phyloP scores from a whole-genome alignment of 1,140 invertebrate species.

The Halictus rubicundus region DNA sequence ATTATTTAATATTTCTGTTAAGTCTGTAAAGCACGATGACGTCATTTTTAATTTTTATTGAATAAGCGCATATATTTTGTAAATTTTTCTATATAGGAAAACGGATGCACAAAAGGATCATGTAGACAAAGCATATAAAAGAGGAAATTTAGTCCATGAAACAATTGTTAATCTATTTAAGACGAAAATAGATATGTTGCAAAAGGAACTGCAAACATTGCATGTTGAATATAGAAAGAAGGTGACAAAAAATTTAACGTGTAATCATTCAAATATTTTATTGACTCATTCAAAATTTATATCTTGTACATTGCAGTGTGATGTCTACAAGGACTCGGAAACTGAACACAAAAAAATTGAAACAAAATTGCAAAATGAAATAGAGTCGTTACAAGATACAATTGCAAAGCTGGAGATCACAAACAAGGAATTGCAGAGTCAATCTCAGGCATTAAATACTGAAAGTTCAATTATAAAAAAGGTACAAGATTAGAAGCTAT shows the following conservation, averaged over 20 bases:
- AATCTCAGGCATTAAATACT: conserved; percentile 71
- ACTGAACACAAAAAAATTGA: conserved; percentile 74
- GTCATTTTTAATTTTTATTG: not conserved
- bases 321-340: conserved; percentile 75
- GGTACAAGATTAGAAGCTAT: conserved; percentile 58
- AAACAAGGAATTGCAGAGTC: conserved; percentile 66
- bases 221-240: conserved; percentile 77
- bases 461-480: conserved; percentile 79
- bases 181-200: conserved; percentile 77
- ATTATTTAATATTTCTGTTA: not conserved
- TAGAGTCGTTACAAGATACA: conserved; percentile 71
- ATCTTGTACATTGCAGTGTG: conserved; percentile 61
- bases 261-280: not conserved
- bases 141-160: conserved; percentile 37
- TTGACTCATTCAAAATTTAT: conserved; percentile 23
- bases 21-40: not conserved
- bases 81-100: conserved; percentile 27
- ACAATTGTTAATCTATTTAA: conserved; percentile 68
- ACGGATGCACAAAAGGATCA: conserved; percentile 28
- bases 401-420: conserved; percentile 75
- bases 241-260: conserved; percentile 58
- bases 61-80: not conserved
- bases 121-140: conserved; percentile 10
- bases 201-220: conserved; percentile 73
- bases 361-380: conserved; percentile 76